Conservation (phyloP, 2,888 invertebrate genomes). For the Monoplex corrugatus region DNA sequence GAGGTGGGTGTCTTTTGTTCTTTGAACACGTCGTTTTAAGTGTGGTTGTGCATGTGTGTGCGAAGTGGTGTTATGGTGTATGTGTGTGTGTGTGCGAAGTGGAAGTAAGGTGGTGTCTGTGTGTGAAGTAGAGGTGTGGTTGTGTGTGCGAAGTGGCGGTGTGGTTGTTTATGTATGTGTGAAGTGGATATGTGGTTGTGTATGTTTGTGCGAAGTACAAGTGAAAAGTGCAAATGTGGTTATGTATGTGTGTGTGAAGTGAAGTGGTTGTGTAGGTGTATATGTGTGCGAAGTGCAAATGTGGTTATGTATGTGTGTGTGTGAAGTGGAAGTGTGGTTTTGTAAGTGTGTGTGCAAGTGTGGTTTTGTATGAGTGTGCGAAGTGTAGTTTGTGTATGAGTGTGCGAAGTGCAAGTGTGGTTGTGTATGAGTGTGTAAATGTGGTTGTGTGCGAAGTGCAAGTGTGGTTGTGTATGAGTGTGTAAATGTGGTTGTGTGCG, state of each 20-base stretch:
- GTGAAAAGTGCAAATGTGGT: too few relatives aligned
- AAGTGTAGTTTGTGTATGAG: too few relatives aligned
- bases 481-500: too few relatives aligned
- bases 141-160: background rate
- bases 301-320: background rate
- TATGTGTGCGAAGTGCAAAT: background rate
- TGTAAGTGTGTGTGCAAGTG: constrained; percentile 15
- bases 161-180: too few relatives aligned
- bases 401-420: too few relatives aligned
- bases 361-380: background rate
- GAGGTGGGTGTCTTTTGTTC: constrained; percentile 74
- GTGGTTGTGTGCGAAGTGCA: background rate
- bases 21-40: background rate
- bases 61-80: background rate
- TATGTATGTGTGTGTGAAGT: too few relatives aligned
- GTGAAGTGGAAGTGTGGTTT: background rate
- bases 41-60: background rate
- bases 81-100: background rate
- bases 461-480: background rate
- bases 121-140: background rate
- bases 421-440: background rate
- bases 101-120: background rate
- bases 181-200: too few relatives aligned
- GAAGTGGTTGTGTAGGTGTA: background rate
- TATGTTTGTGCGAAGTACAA: too few relatives aligned